Evolutionary conservation across 2,113 vertebrate species (phyloP), one percentile per base, ranked within the genome.

Genomic region (Lepisosteus osseus): DNA sequence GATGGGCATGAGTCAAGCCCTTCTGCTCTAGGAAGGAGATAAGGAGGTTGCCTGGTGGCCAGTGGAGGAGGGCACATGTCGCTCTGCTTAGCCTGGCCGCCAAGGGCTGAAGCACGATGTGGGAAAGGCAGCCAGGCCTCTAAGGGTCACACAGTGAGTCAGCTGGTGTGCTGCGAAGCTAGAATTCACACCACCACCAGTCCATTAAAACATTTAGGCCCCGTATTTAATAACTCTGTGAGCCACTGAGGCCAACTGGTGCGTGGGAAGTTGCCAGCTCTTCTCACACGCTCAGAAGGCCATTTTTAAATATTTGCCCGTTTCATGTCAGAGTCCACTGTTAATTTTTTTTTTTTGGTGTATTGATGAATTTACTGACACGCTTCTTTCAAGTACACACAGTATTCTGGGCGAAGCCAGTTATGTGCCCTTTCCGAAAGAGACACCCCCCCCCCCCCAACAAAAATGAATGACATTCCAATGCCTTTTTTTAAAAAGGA

Each of bases 1-100:
- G 90, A 92, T 92, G 91, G 90, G 78, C 79, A 85, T 92, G 88
- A 92, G 89, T 91, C 89, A 92, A 85, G 80, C 80, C 88, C 87
- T 88, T 91, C 90, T 92, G 89, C 82, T 80, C 73, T 85, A 77
- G 82, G 77, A 85, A 74, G 81, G 78, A 80, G 74, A 74, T 79
- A 75, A 72, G 76, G 76, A 79, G 68, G 75, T 78, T 72, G 85
- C 78, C 29, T 29, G 29, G 77, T 74, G n/a, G 12, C 12, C 3
- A n/a, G n/a, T 4, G 12, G 57, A 59, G 14, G 57, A 59, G 57
- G 29, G 9, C 57, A 59, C 9, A 15, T 13, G 57, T 59, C 57
- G 68, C 29, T 29, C 29, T 29, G 1, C 29, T 29, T 29, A 29
- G 29, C 76, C 77, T 61, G 75, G 76, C 74, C 79, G 74, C 78